Evolutionary conservation across 2,888 invertebrate species (phyloP).

Genomic region (Lithodes maja): DNA sequence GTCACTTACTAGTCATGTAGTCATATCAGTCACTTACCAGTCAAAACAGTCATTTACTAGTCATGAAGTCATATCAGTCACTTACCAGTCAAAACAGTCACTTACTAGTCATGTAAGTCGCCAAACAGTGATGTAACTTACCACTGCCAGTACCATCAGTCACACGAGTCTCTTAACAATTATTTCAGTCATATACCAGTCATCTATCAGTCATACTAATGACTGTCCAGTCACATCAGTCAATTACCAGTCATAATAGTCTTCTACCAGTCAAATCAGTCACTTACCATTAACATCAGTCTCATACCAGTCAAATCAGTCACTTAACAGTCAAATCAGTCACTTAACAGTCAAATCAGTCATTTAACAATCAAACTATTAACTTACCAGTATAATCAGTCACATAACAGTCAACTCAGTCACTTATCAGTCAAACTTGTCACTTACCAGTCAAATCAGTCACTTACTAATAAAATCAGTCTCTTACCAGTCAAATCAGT

Average conservation of each 20-base stretch:
- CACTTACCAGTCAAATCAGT: too few relatives aligned
- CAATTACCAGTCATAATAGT: background rate
- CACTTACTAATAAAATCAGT: too few relatives aligned
- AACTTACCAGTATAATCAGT: too few relatives aligned
- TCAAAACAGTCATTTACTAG: background rate
- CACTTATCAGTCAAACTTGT: too few relatives aligned
- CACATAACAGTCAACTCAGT: too few relatives aligned
- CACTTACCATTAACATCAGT: too few relatives aligned
- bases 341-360: too few relatives aligned
- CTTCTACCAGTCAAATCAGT: too few relatives aligned
- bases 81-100: background rate
- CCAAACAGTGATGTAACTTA: background rate
- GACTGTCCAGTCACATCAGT: background rate
- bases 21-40: background rate
- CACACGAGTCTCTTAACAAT: background rate
- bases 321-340: too few relatives aligned
- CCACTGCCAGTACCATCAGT: background rate
- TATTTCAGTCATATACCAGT: background rate
- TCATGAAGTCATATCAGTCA: background rate
- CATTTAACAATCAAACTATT: too few relatives aligned
- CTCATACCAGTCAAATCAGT: too few relatives aligned
- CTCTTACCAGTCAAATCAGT: too few relatives aligned
- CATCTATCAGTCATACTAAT: background rate
- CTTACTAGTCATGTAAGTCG: background rate
- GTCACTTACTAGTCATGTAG: background rate